These are phyloP conservation scores for Arge pagana DNA, from an alignment of 2,888 invertebrate genomes.

Conservation along the genomic window DNA sequence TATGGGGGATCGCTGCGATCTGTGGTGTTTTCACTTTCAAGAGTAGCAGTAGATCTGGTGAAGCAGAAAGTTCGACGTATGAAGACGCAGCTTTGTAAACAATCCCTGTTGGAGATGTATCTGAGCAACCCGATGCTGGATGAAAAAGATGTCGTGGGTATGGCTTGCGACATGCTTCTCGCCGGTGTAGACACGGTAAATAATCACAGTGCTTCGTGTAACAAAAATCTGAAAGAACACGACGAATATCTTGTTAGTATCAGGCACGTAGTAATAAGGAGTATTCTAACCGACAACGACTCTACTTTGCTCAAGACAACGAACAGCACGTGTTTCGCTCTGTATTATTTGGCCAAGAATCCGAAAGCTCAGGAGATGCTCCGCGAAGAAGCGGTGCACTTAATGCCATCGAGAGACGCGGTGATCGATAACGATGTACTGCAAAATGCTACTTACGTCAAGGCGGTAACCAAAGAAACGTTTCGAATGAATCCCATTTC, in stretches of 20 bases:
- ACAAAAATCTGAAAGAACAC: neutral
- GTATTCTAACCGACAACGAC: slow-evolving; percentile 5
- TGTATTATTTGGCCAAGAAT: slow-evolving; percentile 81
- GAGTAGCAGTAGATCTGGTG: slow-evolving; percentile 70
- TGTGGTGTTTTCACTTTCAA: slow-evolving; percentile 48
- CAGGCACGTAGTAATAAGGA: neutral
- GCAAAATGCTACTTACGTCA: slow-evolving; percentile 71
- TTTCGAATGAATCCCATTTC: slow-evolving; percentile 82
- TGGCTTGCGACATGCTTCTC: slow-evolving; percentile 81
- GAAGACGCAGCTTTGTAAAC: slow-evolving; percentile 37
- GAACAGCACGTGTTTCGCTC: slow-evolving; percentile 74
- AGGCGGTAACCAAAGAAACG: slow-evolving; percentile 83
- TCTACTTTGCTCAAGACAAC: slow-evolving; percentile 72
- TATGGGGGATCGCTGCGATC: neutral
- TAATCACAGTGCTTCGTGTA: slow-evolving; percentile 22
- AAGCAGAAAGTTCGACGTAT: slow-evolving; percentile 61
- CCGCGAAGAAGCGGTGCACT: slow-evolving; percentile 64
- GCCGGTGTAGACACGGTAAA: slow-evolving; percentile 86
- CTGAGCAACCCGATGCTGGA: slow-evolving; percentile 71
- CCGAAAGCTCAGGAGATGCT: slow-evolving; percentile 70
- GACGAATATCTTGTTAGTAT: slow-evolving; percentile 1
- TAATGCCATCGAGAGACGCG: slow-evolving; percentile 63
- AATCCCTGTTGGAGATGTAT: slow-evolving; percentile 71
- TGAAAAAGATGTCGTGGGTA: slow-evolving; percentile 79
- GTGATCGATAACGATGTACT: slow-evolving; percentile 65